Percentiles rank a stretch among this genome's conserved stretches.
These are phyloP conservation scores for Arvicanthis niloticus DNA, from an alignment of 2,113 vertebrate genomes.

Conservation along the genomic window DNA sequence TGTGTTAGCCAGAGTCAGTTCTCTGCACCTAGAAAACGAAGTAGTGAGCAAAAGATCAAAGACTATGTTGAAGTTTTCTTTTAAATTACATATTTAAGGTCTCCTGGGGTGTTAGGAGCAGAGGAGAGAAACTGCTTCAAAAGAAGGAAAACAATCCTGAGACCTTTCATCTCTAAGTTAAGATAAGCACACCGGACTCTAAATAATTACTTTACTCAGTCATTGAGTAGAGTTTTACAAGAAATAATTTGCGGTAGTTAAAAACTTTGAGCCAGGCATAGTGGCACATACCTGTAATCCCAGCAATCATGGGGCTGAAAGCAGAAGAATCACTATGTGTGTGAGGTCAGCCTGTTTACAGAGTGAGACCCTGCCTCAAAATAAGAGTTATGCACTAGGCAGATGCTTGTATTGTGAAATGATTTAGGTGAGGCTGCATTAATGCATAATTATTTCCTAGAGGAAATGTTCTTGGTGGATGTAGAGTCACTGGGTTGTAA, in stretches of 20 bases:
- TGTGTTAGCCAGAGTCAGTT: background rate
- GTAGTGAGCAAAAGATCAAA: background rate
- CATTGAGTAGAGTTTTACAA: background rate
- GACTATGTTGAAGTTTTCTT: background rate
- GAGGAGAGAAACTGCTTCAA: background rate
- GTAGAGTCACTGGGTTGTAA: background rate
- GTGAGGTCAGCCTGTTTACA: background rate
- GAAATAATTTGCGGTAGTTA: background rate
- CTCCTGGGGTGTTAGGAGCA: background rate
- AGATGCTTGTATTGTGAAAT: background rate
- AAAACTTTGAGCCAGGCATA: background rate
- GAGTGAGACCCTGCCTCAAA: background rate
- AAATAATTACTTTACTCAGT: background rate
- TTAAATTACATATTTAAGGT: constrained; percentile 1
- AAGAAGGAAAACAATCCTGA: constrained; percentile 13
- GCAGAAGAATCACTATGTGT: background rate
- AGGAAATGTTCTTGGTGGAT: background rate
- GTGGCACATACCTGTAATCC: background rate
- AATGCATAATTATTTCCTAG: background rate
- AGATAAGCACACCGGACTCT: background rate
- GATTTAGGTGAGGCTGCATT: background rate
- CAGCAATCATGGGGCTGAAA: no score
- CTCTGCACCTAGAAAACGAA: background rate
- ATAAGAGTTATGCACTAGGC: background rate
- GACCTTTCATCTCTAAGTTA: constrained; percentile 11